A percentile compares a stretch with the other conserved stretches of the same genome.
phyloP scores from a whole-genome alignment of 2,888 invertebrate species.

The Bombylius discolor region DNA sequence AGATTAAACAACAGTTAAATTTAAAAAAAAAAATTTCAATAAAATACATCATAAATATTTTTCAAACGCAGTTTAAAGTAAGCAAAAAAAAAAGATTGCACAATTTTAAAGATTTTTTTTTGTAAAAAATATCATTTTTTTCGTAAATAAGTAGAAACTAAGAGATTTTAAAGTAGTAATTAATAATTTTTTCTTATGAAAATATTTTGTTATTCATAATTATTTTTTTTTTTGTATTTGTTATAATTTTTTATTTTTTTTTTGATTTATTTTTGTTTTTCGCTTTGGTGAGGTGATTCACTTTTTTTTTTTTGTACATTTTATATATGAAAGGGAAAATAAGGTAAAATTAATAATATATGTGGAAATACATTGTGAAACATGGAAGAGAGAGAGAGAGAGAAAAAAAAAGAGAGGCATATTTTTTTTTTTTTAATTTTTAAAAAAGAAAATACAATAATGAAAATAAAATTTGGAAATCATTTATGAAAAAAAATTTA shows the following conservation, averaged over 20 bases:
- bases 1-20: no score
- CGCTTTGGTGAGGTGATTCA: constrained; percentile 34
- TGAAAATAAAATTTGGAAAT: constrained; percentile 5
- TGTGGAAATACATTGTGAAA: constrained; percentile 38
- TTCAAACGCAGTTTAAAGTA: no score
- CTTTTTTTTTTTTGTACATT: constrained; percentile 18
- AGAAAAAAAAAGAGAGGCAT: no score
- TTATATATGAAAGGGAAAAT: constrained; percentile 30
- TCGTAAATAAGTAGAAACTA: no score
- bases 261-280: no score
- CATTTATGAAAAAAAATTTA: neutral
- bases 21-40: no score
- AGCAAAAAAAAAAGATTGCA: constrained; percentile 18
- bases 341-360: constrained; percentile 33
- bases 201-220: no score
- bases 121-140: neutral
- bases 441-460: constrained; percentile 9
- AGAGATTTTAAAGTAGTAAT: no score
- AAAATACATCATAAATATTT: no score
- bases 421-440: constrained; percentile 9
- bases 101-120: constrained; percentile 27
- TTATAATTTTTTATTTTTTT: no score
- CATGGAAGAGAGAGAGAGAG: constrained; percentile 24
- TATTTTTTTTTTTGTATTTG: no score
- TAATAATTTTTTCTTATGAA: no score